These are phyloP conservation scores for Mobula hypostoma DNA, from an alignment of 2,113 vertebrate genomes.

Conservation along the genomic window DNA sequence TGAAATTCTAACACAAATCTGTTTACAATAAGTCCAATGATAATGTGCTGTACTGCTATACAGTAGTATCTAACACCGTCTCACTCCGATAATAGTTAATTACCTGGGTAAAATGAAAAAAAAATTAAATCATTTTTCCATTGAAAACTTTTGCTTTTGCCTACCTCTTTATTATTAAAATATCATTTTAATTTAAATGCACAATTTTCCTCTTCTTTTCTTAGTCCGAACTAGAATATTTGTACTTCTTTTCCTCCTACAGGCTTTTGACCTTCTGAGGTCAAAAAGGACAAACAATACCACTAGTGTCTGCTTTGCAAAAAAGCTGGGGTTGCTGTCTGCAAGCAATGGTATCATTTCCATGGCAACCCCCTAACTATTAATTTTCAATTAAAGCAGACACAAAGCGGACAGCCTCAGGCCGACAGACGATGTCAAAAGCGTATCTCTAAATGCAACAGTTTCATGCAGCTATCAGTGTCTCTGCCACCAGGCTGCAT, in stretches of 20 bases:
- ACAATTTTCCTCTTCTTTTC: conserved; percentile 46
- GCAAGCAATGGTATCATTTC: conserved; percentile 77
- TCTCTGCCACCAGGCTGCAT: conserved; percentile 62
- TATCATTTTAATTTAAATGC: conserved; percentile 35
- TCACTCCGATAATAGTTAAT: conserved; percentile 55
- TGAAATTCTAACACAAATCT: conserved; percentile 63
- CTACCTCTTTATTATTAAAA: conserved; percentile 15
- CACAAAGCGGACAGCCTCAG: conserved; percentile 77
- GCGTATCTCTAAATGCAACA: conserved; percentile 75
- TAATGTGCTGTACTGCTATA: conserved; percentile 56
- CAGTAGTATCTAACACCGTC: conserved; percentile 58
- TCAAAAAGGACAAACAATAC: conserved; percentile 98
- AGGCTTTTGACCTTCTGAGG: conserved; percentile 92
- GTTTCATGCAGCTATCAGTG: conserved; percentile 75
- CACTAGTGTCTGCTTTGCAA: conserved; percentile 89
- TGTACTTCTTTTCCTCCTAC: conserved; percentile 80
- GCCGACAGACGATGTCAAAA: conserved; percentile 80
- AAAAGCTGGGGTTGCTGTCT: conserved; percentile 77
- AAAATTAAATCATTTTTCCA: not conserved
- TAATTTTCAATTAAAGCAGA: conserved; percentile 95
- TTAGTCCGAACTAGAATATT: conserved; percentile 71
- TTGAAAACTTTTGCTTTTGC: conserved; percentile 17
- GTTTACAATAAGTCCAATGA: conserved; percentile 61
- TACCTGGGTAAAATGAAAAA: conserved; percentile 44
- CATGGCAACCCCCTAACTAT: conserved; percentile 85